phyloP scores from a whole-genome alignment of 2,113 vertebrate genomes.

The Xiphophorus maculatus region DNA sequence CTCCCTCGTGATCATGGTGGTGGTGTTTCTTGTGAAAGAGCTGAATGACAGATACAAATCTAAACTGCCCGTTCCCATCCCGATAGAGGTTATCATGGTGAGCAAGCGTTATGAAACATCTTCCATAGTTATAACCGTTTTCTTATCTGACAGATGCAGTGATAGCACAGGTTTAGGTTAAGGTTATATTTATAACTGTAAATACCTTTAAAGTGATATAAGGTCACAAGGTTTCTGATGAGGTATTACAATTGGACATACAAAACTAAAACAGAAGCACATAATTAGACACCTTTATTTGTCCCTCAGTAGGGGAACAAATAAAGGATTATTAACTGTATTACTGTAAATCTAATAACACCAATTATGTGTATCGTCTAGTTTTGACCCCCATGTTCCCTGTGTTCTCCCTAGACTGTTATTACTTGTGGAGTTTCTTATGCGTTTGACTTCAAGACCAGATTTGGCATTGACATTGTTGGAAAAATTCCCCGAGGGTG shows the following conservation, averaged over 20 bases:
- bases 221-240: background rate
- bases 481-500: slow-evolving; percentile 88
- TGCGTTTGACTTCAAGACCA: slow-evolving; percentile 81
- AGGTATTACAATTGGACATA: too few relatives aligned
- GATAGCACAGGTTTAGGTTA: background rate
- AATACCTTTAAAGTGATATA: background rate
- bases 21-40: slow-evolving; percentile 90
- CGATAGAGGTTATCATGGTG: slow-evolving; percentile 94
- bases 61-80: slow-evolving; percentile 91
- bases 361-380: background rate
- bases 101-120: slow-evolving; percentile 38
- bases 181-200: background rate
- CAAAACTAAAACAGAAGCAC: background rate
- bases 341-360: background rate
- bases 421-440: slow-evolving; percentile 90
- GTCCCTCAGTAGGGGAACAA: background rate
- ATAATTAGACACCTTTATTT: background rate
- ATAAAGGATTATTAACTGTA: background rate
- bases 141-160: background rate
- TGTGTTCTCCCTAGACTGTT: slow-evolving; percentile 84
- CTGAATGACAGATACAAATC: slow-evolving; percentile 90
- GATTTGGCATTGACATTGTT: slow-evolving; percentile 81
- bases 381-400: background rate
- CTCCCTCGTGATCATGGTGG: slow-evolving; percentile 83
- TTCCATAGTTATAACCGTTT: background rate